These are phyloP conservation scores for Colletes collaris DNA, from an alignment of 2,888 invertebrate genomes.

Conservation along the genomic window DNA sequence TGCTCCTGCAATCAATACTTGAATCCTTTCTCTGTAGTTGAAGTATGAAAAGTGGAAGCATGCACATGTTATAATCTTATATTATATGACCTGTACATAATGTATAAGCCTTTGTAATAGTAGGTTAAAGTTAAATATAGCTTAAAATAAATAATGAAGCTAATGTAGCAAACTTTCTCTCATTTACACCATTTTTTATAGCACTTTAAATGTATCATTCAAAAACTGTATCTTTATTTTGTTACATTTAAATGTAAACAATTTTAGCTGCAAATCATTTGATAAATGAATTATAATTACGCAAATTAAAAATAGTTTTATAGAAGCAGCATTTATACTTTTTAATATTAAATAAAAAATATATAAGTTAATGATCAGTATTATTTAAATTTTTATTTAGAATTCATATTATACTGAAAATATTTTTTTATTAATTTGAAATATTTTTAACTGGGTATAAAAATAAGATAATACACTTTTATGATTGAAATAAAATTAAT, in stretches of 20 bases:
- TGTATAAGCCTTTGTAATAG: conserved; percentile 40
- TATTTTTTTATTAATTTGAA: not conserved
- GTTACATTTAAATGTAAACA: not conserved
- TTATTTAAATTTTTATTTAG: not conserved
- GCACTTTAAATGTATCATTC: not conserved
- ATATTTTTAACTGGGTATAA: not conserved
- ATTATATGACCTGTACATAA: conserved; percentile 44
- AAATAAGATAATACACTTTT: not conserved
- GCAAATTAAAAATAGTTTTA: too few relatives aligned
- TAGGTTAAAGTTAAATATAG: conserved; percentile 49
- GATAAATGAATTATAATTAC: too few relatives aligned
- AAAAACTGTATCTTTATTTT: not conserved
- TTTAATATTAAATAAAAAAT: not conserved
- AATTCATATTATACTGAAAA: not conserved
- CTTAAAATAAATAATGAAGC: conserved; percentile 53
- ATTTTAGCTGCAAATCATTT: not conserved
- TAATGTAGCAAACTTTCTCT: conserved; percentile 40
- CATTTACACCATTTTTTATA: conserved; percentile 16
- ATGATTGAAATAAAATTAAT: not conserved
- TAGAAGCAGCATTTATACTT: not conserved
- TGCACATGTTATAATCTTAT: conserved; percentile 53
- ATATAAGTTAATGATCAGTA: not conserved
- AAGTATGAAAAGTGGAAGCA: conserved; percentile 72
- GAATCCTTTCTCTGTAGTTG: conserved; percentile 77
- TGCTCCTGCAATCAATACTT: conserved; percentile 81